Conservation (phyloP, 2,888 invertebrate species). For the Apantesis nais region DNA sequence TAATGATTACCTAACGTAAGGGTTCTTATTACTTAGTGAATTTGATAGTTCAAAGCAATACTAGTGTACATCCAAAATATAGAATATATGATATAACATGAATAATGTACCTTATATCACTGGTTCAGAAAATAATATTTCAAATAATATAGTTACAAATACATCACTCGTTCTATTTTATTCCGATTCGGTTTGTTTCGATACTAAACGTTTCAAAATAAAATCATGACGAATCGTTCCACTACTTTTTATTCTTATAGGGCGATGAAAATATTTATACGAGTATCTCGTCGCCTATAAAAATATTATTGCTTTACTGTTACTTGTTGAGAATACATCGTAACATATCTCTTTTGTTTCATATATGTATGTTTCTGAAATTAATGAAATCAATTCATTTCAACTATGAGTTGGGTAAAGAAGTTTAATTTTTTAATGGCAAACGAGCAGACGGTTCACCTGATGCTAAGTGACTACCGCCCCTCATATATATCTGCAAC, state of each 20-base stretch:
- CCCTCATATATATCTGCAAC: too few species aligned
- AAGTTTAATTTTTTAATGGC: neutral
- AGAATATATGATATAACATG: too few species aligned
- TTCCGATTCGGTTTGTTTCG: constrained; percentile 21
- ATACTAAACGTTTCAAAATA: constrained; percentile 27
- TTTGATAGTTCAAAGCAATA: too few species aligned
- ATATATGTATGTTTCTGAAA: too few species aligned
- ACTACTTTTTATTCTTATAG: constrained; percentile 30
- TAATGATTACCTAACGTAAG: too few species aligned
- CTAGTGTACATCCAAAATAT: too few species aligned
- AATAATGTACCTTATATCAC: neutral
- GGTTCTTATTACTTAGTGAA: too few species aligned
- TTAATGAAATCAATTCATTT: neutral
- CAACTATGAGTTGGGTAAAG: neutral
- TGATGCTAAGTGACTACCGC: too few species aligned
- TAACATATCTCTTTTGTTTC: constrained; percentile 44
- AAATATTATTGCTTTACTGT: constrained; percentile 42
- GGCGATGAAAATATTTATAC: constrained; percentile 42
- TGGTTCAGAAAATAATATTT: neutral
- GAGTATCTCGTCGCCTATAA: constrained; percentile 32
- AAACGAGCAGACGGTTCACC: too few species aligned
- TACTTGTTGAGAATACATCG: constrained; percentile 30
- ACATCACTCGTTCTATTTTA: neutral
- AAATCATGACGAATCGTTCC: constrained; percentile 37
- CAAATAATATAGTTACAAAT: neutral